phyloP scores from a whole-genome alignment of 2,113 vertebrate species.

The Aepyceros melampus region DNA sequence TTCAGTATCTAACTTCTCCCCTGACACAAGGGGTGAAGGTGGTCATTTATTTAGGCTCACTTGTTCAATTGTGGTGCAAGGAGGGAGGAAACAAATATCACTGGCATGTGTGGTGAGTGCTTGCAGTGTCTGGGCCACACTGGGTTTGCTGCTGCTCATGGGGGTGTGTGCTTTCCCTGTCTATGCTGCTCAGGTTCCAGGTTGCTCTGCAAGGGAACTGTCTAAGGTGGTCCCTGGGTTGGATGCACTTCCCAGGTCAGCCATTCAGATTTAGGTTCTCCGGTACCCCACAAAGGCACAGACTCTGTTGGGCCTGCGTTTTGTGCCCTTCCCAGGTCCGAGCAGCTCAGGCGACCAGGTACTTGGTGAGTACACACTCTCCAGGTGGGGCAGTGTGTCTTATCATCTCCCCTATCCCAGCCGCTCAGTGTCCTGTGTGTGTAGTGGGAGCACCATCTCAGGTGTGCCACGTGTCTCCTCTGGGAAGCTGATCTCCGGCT shows the following conservation, averaged over 20 bases:
- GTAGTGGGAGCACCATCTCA: neutral
- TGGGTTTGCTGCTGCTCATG: neutral
- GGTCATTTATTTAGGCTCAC: neutral
- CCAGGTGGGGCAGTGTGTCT: neutral
- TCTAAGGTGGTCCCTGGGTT: neutral
- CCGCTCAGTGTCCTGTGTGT: neutral
- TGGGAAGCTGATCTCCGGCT: neutral
- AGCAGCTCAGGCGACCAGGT: neutral
- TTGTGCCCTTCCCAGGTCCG: neutral
- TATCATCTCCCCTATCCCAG: neutral
- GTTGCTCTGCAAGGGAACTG: neutral
- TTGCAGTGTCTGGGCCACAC: neutral
- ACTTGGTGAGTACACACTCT: neutral
- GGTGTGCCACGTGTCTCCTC: neutral
- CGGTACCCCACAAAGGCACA: neutral
- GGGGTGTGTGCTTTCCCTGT: neutral
- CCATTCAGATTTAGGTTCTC: fast-evolving
- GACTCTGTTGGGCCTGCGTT: neutral
- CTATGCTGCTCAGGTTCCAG: neutral
- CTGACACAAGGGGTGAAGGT: neutral
- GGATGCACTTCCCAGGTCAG: neutral
- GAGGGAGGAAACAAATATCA: neutral
- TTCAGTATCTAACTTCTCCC: neutral
- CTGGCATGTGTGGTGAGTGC: neutral
- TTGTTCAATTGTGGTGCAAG: neutral